Conservation (phyloP, 2,113 vertebrate genomes). For the Lasiurus cinereus region DNA sequence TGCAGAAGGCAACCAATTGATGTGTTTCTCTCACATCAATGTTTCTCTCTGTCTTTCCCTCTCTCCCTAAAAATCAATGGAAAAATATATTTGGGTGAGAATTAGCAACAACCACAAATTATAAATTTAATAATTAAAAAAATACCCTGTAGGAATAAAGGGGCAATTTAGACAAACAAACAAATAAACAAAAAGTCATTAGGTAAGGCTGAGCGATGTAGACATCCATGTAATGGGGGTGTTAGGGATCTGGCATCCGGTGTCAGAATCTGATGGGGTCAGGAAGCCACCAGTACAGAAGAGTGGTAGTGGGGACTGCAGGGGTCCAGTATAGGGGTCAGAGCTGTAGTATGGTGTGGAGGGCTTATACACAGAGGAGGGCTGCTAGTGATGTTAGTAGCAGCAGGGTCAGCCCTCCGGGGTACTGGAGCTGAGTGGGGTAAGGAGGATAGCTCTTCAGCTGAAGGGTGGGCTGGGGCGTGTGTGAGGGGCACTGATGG, state of each 20-base stretch:
- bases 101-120: no score
- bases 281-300: background rate
- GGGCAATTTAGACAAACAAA: background rate
- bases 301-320: background rate
- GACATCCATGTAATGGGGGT: background rate
- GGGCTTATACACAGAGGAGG: background rate
- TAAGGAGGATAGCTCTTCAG: background rate
- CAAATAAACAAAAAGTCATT: background rate
- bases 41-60: no score
- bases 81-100: no score
- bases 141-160: background rate
- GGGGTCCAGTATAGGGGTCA: background rate
- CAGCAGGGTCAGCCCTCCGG: background rate
- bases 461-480: background rate
- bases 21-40: no score
- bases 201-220: background rate
- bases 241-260: no score
- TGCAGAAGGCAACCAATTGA: no score
- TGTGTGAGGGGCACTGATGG: no score
- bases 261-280: background rate
- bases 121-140: no score
- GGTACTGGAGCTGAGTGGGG: background rate
- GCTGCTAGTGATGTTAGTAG: background rate
- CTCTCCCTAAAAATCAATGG: no score
- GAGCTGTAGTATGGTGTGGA: background rate